Evolutionary conservation across 1,140 invertebrate genomes (phyloP), one percentile per base, ranked within the genome.

Genomic region (Ptiloglossa arizonensis): DNA sequence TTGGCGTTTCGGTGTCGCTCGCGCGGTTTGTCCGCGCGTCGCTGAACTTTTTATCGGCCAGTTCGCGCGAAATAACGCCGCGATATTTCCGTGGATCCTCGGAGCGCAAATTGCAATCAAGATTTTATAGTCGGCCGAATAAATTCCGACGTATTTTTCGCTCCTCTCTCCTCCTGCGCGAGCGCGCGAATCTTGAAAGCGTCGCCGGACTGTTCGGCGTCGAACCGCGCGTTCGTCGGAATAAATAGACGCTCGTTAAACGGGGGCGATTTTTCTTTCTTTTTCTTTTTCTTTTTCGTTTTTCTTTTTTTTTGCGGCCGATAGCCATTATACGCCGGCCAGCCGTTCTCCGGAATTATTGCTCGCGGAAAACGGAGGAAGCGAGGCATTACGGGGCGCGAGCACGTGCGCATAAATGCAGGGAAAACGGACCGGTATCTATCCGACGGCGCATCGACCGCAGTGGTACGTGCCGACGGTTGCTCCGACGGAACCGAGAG

Each of bases 391-490:
- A 50, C 48, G 63, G 27, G 8, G 44, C 63, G 44, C 13, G n/a
- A 22, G 44, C 63, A 66, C 63, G 63, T 66, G 63, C 63, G 17
- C 44, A 27, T 50, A 44, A 66, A 66, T 27, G 63, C 44, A 41
- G 5, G n/a, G 64, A 35, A 29, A 52, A 67, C 64, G 29, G 64
- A 35, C 50, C 22, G 29, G 29, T 50, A 24, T 54, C 48, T 52
- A 54, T 38, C 66, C 35, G 22, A 19, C 32, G 66, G 48, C n/a
- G 50, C 73, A 68, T 63, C 73, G 73, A 71, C 68, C 60, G 24
- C 69, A 66, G 22, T 35, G n/a, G 29, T 54, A 72, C 50, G 69
- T 79, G 69, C 60, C 69, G 22, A 72, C 59, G n/a, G 38, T 54
- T 29, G 22, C n/a, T 22, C 38, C n/a, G 56, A 62, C 68, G 69